Percentiles rank a stretch among this genome's conserved stretches.
Evolutionary conservation across 2,797 vertebrate genomes (phyloP).

Genomic region (Mionectes olivaceus): DNA sequence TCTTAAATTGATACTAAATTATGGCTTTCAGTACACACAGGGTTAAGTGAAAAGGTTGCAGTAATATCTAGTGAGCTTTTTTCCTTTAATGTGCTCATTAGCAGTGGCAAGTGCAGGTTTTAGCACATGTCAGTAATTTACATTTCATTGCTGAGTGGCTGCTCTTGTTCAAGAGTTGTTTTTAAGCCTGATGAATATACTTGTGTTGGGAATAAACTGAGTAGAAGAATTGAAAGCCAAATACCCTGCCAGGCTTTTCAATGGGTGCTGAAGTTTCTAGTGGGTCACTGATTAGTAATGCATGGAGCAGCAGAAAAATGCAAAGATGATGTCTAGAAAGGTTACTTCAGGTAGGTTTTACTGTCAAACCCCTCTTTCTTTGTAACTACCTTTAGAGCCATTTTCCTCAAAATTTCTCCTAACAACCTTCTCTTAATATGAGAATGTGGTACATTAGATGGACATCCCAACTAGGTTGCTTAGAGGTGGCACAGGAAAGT

Average conservation of each 20-base stretch:
- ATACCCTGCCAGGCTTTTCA: constrained; percentile 85
- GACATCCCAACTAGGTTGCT: constrained; percentile 61
- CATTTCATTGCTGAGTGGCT: constrained; percentile 79
- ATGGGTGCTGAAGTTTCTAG: constrained; percentile 84
- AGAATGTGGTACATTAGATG: constrained; percentile 71
- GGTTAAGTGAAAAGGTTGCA: constrained; percentile 79
- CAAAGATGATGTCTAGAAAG: constrained; percentile 80
- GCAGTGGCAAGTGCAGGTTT: constrained; percentile 77
- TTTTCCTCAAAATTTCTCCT: constrained; percentile 60
- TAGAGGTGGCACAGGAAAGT: constrained; percentile 77
- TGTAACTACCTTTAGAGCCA: constrained; percentile 61
- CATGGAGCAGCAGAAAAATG: constrained; percentile 80
- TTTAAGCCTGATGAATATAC: constrained; percentile 80
- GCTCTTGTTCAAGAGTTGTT: constrained; percentile 78
- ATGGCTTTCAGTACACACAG: constrained; percentile 63
- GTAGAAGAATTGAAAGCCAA: constrained; percentile 85
- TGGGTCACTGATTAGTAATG: constrained; percentile 87
- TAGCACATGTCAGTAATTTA: constrained; percentile 83
- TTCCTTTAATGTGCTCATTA: constrained; percentile 80
- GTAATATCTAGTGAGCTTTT: constrained; percentile 72
- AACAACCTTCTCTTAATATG: constrained; percentile 71
- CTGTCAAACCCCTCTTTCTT: constrained; percentile 45
- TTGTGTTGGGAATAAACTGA: constrained; percentile 85
- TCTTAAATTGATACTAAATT: constrained; percentile 67
- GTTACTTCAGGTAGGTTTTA: constrained; percentile 82